These are phyloP conservation scores for Dromas ardeola DNA, from an alignment of 2,113 vertebrate genomes.

Conservation along the genomic window DNA sequence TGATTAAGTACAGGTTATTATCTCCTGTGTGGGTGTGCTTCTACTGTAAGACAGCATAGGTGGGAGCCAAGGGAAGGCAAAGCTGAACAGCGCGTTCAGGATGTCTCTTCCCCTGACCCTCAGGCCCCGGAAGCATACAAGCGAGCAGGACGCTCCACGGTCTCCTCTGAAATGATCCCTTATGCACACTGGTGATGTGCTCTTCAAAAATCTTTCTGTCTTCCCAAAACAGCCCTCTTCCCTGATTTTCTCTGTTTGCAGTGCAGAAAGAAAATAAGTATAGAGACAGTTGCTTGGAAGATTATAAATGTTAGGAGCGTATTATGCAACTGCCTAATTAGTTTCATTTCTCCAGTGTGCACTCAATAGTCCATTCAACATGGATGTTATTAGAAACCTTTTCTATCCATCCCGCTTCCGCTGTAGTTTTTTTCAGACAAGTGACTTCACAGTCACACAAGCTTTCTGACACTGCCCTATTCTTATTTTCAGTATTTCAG, in stretches of 20 bases:
- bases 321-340: not conserved
- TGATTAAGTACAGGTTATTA: not conserved
- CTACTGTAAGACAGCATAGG: not conserved
- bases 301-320: not conserved
- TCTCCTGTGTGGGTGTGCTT: not conserved
- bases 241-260: not conserved
- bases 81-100: not conserved
- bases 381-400: not conserved
- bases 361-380: not conserved
- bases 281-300: not conserved
- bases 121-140: not conserved
- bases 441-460: not conserved
- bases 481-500: not conserved
- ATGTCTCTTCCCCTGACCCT: not conserved
- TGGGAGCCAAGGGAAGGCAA: not conserved
- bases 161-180: not conserved
- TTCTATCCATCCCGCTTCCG: not conserved
- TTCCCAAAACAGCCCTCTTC: not conserved
- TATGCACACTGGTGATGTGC: not conserved
- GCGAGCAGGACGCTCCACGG: fast-evolving
- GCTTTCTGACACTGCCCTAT: not conserved
- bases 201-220: not conserved
- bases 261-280: not conserved
- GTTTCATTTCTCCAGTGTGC: not conserved
- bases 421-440: not conserved